Conservation (phyloP, 2,113 vertebrate species). For the Stegostoma tigrinum region DNA sequence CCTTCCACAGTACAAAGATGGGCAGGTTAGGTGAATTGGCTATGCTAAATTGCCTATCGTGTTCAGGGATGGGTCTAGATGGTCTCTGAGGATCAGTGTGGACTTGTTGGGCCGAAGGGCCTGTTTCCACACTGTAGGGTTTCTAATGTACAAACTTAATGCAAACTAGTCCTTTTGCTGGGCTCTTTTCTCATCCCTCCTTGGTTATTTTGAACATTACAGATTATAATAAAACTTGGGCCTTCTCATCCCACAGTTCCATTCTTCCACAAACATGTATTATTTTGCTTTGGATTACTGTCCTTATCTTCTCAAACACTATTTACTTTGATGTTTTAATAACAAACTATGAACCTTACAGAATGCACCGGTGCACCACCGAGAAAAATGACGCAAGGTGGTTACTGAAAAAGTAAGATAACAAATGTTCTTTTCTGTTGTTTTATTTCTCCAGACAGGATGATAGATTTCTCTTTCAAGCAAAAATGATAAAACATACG, state of each 20-base stretch:
- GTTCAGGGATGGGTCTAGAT: too few relatives aligned
- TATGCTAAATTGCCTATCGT: too few relatives aligned
- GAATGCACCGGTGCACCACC: neutral
- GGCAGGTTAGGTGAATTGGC: too few relatives aligned
- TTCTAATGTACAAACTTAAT: neutral
- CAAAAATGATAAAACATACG: constrained; percentile 10
- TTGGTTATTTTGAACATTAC: neutral
- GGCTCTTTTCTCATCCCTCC: too few relatives aligned
- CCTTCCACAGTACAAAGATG: too few relatives aligned
- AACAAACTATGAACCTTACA: neutral
- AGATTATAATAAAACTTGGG: neutral
- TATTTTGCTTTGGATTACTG: neutral
- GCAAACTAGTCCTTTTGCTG: neutral
- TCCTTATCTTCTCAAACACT: neutral
- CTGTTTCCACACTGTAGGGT: too few relatives aligned
- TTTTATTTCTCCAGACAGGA: neutral
- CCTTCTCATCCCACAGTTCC: neutral
- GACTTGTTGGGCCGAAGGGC: too few relatives aligned
- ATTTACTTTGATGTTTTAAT: neutral
- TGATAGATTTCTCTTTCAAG: neutral
- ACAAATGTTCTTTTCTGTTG: neutral
- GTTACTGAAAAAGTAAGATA: neutral
- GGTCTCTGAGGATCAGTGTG: too few relatives aligned
- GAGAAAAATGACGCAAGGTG: neutral
- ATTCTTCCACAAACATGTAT: neutral